Evolutionary conservation across 2,888 invertebrate genomes (phyloP).

Genomic region (Spisula subtruncata): DNA sequence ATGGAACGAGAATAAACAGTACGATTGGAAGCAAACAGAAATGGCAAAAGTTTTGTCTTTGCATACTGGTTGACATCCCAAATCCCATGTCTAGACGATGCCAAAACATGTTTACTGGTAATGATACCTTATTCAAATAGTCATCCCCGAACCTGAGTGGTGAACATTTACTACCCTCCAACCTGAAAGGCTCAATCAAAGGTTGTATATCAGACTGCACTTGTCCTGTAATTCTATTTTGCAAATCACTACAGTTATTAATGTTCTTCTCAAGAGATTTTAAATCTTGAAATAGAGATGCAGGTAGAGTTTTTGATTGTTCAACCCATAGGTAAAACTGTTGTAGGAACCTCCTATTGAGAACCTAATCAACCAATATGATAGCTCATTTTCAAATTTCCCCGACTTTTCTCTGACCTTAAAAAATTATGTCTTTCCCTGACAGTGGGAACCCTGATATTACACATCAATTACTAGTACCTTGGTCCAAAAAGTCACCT

Average conservation of each 20-base stretch:
- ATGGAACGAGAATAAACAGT: constrained; percentile 32
- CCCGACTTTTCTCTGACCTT: too few relatives aligned
- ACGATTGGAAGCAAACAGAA: constrained; percentile 42
- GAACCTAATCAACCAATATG: constrained; percentile 50
- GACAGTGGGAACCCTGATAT: too few relatives aligned
- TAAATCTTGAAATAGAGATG: neutral
- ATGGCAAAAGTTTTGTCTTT: constrained; percentile 35
- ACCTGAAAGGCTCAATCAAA: constrained; percentile 32
- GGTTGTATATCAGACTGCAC: neutral
- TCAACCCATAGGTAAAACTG: too few relatives aligned
- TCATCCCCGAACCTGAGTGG: constrained; percentile 52
- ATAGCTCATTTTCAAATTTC: too few relatives aligned
- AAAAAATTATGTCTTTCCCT: too few relatives aligned
- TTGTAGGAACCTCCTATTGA: too few relatives aligned
- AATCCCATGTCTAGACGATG: constrained; percentile 22
- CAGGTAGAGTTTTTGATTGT: neutral
- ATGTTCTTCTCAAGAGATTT: too few relatives aligned
- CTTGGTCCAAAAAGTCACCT: too few relatives aligned
- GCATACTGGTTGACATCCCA: constrained; percentile 16
- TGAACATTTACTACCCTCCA: constrained; percentile 31
- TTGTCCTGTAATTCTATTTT: neutral
- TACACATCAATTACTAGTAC: too few relatives aligned
- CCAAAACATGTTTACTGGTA: constrained; percentile 23
- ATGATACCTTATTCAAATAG: constrained; percentile 39
- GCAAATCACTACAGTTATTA: neutral